Conservation (phyloP, 2,888 invertebrate genomes). For the Ectobius pallidus region DNA sequence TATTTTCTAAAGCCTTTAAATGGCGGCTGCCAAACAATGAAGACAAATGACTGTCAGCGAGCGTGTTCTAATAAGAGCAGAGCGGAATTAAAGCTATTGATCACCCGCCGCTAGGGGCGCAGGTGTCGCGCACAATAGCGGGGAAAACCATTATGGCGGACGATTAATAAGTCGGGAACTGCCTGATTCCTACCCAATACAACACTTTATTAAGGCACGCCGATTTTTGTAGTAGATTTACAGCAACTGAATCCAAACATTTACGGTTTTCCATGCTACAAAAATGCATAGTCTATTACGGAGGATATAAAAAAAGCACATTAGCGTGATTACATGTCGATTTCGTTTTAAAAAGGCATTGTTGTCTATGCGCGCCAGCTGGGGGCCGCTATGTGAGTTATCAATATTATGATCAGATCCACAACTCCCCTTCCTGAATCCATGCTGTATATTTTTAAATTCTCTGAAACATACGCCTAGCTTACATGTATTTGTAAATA, state of each 20-base stretch:
- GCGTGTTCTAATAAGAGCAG: conserved; percentile 33
- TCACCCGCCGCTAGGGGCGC: conserved; percentile 42
- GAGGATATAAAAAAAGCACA: background rate
- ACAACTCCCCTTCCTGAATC: too few relatives aligned
- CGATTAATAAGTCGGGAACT: conserved; percentile 29
- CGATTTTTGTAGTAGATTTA: conserved; percentile 18
- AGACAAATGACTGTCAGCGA: conserved; percentile 37
- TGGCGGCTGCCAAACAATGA: conserved; percentile 37
- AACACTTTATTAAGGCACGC: conserved; percentile 19
- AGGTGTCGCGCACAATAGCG: conserved; percentile 34
- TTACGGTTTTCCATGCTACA: background rate
- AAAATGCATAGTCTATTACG: conserved; percentile 2
- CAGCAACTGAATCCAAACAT: background rate
- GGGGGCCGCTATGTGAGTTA: background rate
- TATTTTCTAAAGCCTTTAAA: conserved; percentile 32
- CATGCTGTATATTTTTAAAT: too few relatives aligned
- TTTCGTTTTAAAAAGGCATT: background rate
- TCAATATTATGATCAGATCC: background rate
- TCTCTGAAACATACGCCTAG: too few relatives aligned
- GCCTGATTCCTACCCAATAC: conserved; percentile 12
- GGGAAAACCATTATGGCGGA: conserved; percentile 34
- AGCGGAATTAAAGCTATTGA: conserved; percentile 42
- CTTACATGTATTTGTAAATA: too few relatives aligned
- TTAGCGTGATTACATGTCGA: background rate
- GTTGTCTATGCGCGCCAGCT: background rate